Evolutionary conservation across 2,888 invertebrate genomes (phyloP).

Genomic region (Synanthedon tipuliformis): DNA sequence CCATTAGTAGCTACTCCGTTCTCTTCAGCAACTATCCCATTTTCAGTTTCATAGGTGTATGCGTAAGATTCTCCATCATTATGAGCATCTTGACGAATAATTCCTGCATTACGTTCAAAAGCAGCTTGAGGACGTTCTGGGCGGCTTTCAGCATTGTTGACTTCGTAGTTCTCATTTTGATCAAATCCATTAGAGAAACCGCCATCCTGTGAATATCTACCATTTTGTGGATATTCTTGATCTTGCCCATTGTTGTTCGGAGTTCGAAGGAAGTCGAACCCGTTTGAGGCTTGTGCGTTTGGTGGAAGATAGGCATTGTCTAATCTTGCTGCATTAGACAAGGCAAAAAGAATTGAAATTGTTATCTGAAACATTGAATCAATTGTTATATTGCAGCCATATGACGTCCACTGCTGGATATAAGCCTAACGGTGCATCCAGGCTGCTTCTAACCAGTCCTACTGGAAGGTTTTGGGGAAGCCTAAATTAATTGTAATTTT

Average conservation of each 20-base stretch:
- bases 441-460: no score
- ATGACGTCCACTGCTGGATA: no score
- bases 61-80: constrained; percentile 52
- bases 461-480: no score
- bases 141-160: constrained; percentile 12
- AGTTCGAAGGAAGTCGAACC: constrained; percentile 35
- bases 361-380: constrained; percentile 31
- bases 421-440: no score
- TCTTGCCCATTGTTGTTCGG: constrained; percentile 20
- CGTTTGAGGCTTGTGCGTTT: constrained; percentile 34
- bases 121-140: constrained; percentile 48
- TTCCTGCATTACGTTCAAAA: constrained; percentile 48
- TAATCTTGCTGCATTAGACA: constrained; percentile 43
- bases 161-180: constrained; percentile 7
- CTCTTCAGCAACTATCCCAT: constrained; percentile 54
- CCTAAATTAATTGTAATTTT: no score
- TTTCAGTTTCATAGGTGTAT: constrained; percentile 54
- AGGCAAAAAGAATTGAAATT: constrained; percentile 31
- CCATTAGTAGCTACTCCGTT: constrained; percentile 53
- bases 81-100: constrained; percentile 45
- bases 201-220: constrained; percentile 8
- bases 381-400: background rate
- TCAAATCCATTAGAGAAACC: constrained; percentile 7
- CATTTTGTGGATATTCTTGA: constrained; percentile 4
- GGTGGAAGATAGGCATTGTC: constrained; percentile 55